Conservation (phyloP, 2,113 vertebrate genomes). For the Rhabdornis inornatus region DNA sequence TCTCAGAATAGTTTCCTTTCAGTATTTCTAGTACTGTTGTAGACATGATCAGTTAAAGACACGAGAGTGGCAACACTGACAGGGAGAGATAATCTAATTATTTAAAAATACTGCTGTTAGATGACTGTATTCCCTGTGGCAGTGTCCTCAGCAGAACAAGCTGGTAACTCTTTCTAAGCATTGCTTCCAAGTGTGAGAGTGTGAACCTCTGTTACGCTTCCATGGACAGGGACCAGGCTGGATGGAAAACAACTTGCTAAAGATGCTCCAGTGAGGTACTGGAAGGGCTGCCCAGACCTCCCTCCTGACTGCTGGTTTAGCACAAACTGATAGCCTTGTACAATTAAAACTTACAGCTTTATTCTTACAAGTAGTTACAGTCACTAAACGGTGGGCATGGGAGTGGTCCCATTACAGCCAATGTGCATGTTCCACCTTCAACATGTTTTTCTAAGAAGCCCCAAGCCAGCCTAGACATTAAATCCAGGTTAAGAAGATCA, state of each 20-base stretch:
- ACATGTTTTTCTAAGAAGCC: background rate
- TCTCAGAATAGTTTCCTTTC: background rate
- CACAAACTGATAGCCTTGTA: background rate
- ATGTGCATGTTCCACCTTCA: background rate
- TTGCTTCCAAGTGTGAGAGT: background rate
- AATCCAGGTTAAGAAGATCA: background rate
- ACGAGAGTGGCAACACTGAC: background rate
- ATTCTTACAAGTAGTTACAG: background rate
- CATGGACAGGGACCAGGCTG: background rate
- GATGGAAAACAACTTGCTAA: background rate
- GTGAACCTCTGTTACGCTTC: background rate
- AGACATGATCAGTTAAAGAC: background rate
- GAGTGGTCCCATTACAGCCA: background rate
- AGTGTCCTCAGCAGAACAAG: background rate
- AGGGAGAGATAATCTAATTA: background rate
- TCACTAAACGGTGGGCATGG: background rate
- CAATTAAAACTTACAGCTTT: background rate
- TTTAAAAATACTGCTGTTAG: background rate
- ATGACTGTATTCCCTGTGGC: background rate
- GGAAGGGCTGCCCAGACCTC: background rate
- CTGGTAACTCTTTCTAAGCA: background rate
- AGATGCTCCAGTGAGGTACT: background rate
- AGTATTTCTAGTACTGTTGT: background rate
- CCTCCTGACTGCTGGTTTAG: background rate
- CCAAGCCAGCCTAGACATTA: background rate